A percentile compares a stretch with the other conserved stretches of the same genome.
Evolutionary conservation across 2,113 vertebrate species (phyloP).

Genomic region (Seriola dumerili): DNA sequence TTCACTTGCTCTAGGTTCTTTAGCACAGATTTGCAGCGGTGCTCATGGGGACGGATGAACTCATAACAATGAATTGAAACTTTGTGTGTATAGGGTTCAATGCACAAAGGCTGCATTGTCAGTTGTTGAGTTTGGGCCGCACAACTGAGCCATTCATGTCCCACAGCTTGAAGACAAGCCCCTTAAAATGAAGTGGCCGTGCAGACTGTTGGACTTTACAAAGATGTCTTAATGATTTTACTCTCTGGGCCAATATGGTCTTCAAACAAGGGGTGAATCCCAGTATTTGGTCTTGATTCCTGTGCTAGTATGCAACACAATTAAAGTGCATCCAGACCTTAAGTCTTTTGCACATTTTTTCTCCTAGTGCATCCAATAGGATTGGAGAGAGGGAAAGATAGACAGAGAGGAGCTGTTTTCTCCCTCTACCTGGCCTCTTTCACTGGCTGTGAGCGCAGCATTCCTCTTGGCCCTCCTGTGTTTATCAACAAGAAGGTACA

Average conservation of each 20-base stretch:
- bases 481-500: slow-evolving; percentile 60
- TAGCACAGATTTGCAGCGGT: slow-evolving; percentile 45
- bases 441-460: slow-evolving; percentile 33
- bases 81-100: slow-evolving; percentile 44
- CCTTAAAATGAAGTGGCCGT: slow-evolving; percentile 36
- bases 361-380: not conserved
- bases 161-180: slow-evolving; percentile 37
- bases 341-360: not conserved
- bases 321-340: not conserved
- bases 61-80: slow-evolving; percentile 62
- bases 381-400: not conserved
- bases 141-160: slow-evolving; percentile 73
- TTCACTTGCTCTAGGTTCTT: slow-evolving; percentile 54
- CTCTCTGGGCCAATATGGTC: not conserved
- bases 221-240: not conserved
- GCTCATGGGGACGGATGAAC: slow-evolving; percentile 52
- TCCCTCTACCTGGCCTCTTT: slow-evolving; percentile 15
- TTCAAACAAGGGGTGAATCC: not conserved
- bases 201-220: slow-evolving; percentile 19
- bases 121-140: slow-evolving; percentile 32
- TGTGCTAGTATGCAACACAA: not conserved
- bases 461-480: slow-evolving; percentile 53
- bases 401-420: slow-evolving; percentile 16
- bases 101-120: slow-evolving; percentile 77
- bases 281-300: slow-evolving; percentile 6